A percentile compares a stretch with the other conserved stretches of the same genome.
These are phyloP conservation scores for Oenanthe oenanthe DNA, from an alignment of 2,113 vertebrate species.

Conservation along the genomic window DNA sequence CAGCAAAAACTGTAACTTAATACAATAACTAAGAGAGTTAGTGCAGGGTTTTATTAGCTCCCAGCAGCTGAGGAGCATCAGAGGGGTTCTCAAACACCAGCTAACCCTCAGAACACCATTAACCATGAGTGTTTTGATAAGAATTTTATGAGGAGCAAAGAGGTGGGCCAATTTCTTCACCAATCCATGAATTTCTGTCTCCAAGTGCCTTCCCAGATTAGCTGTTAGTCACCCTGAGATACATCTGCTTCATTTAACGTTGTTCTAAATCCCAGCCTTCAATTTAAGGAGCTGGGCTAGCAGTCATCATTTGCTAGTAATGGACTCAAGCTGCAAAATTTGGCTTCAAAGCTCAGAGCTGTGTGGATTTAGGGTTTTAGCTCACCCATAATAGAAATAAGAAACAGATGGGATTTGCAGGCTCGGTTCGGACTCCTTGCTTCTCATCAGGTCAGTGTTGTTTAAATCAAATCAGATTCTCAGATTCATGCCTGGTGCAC, in stretches of 20 bases:
- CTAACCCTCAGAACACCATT: not conserved
- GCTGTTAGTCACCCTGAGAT: not conserved
- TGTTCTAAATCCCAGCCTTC: not conserved
- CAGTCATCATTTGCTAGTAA: not conserved
- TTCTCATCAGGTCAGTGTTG: slow-evolving; percentile 14
- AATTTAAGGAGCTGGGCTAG: not conserved
- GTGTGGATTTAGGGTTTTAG: slow-evolving; percentile 49
- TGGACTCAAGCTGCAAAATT: slow-evolving; percentile 48
- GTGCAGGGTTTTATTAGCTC: not conserved
- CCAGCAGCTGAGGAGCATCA: not conserved
- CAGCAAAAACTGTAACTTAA: not conserved
- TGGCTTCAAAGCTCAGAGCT: slow-evolving; percentile 25
- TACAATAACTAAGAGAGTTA: not conserved
- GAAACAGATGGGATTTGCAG: slow-evolving; percentile 55
- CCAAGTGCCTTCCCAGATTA: not conserved
- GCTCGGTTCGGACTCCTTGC: not conserved
- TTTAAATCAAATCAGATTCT: slow-evolving; percentile 26
- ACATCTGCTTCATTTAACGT: not conserved
- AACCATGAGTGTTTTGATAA: accelerated
- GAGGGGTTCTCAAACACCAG: not conserved
- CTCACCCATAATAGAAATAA: not conserved
- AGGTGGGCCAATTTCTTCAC: not conserved
- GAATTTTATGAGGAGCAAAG: not conserved
- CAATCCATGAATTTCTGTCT: not conserved
- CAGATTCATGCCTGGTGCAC: not conserved